Base-by-base conservation (phyloP, 1,140 invertebrate genomes). In the Saxidomus purpurata region DNA sequence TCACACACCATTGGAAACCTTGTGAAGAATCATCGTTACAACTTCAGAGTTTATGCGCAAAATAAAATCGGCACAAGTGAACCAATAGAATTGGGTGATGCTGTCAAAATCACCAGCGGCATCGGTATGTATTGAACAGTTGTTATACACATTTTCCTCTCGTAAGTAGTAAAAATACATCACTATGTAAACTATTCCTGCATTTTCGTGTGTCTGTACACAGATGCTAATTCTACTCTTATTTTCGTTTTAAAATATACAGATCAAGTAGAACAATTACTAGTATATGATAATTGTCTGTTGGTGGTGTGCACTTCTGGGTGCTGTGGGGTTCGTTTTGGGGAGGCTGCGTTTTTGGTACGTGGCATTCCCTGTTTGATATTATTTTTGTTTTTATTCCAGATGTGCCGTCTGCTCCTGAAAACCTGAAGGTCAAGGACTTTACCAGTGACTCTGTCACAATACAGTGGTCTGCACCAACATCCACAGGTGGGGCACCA, bases 21-120 rank as follows among this genome's bases (percentile, higher is more conserved):
- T 9, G 98, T 97, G 80, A 98, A 99, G 96, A 98, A 98, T 90
- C 98, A 99, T 92, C 97, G 98, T 94, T 99, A 99, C 95, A 98
- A 99, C 95, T 99, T 99, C 97, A 96, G 99, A 84, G 97, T 99
- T 0, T 99, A 98, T 93, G 99, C 99, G 0, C 97, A 99, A 95
- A 99, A 99, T 95, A 98, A 99, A 22, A 99, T 99, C 94, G 99
- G 99, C 22, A 96, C 98, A 79, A 99, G 98, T 59, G 98, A 99
- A 92, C 97, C 99, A 3, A 99, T 93, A 98, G 98, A 92, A 96
- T 97, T 94, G 0, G 98, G 98, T 34, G 97, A 97, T 25, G 95
- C 98, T 38, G 97, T 99, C 22, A 97, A 97, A 61, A 98, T 98
- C 49, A 98, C 98, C 95, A 97, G 97, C 67, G 97, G 97, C 74